A percentile compares a stretch with the other conserved stretches of the same genome.
These are phyloP conservation scores for Phymanthus crucifer DNA, from an alignment of 92 coral and sea anemone species.

Conservation along the genomic window DNA sequence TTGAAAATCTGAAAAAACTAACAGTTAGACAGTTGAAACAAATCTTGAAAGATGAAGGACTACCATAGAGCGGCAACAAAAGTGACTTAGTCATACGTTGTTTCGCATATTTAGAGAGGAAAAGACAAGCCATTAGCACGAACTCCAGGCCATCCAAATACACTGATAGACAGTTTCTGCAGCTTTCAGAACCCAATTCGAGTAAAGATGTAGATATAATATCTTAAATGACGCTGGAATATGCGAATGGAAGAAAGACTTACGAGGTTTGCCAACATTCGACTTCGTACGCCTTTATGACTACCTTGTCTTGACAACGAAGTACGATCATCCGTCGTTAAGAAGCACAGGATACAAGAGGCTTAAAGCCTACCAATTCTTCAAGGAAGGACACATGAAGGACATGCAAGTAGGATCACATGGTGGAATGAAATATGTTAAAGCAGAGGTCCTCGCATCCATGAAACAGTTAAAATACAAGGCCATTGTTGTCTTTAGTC, in stretches of 20 bases:
- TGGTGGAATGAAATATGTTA: conserved; percentile 29
- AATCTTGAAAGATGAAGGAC: not conserved
- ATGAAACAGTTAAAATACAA: conserved; percentile 47
- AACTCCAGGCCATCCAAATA: not conserved
- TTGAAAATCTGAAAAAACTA: not conserved
- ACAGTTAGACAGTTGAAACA: not conserved
- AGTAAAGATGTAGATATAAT: not conserved
- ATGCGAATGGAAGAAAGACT: conserved; percentile 33
- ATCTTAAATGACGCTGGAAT: not conserved
- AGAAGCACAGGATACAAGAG: conserved; percentile 46
- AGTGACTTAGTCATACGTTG: not conserved
- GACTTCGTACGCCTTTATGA: conserved; percentile 45
- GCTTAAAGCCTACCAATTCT: conserved; percentile 54
- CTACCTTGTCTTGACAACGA: conserved; percentile 44
- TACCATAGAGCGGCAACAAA: not conserved
- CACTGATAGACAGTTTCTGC: not conserved
- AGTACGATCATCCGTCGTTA: conserved; percentile 38
- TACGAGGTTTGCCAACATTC: conserved; percentile 39
- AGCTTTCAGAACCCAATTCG: not conserved
- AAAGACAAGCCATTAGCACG: not conserved
- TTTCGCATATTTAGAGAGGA: not conserved
- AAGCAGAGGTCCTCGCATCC: conserved; percentile 44
- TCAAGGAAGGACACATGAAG: conserved; percentile 55
- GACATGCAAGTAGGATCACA: not conserved
- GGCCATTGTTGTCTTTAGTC: conserved; percentile 29